Percentiles rank a stretch among this genome's conserved stretches.
These are phyloP conservation scores for Leucopsar rothschildi DNA, from an alignment of 2,113 vertebrate species.

Conservation along the genomic window DNA sequence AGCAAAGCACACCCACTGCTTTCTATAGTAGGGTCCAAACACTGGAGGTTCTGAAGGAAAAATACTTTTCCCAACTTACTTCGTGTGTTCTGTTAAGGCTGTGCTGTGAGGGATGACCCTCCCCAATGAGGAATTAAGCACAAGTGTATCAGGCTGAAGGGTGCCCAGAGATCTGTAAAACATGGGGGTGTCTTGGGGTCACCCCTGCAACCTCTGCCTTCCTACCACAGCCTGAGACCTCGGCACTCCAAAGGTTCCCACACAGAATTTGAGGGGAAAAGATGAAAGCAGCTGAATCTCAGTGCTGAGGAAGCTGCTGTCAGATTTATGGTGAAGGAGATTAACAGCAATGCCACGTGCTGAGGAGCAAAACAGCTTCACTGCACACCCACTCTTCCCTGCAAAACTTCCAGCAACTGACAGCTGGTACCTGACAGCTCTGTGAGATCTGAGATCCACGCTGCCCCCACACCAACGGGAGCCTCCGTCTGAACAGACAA, in stretches of 20 bases:
- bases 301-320: constrained; percentile 15
- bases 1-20: background rate
- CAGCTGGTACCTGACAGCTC: constrained; percentile 28
- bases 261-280: background rate
- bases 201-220: background rate
- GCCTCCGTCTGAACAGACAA: background rate
- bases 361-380: constrained; percentile 28
- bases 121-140: background rate
- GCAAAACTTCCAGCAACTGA: constrained; percentile 34
- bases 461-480: background rate
- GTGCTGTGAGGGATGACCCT: background rate
- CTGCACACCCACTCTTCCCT: constrained; percentile 25
- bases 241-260: background rate
- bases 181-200: background rate
- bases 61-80: background rate
- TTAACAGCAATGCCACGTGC: constrained; percentile 15
- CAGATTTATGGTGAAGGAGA: constrained; percentile 11
- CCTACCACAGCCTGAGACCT: background rate
- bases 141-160: background rate
- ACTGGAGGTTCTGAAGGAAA: background rate
- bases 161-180: background rate
- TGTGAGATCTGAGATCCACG: background rate
- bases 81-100: background rate
- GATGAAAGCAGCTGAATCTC: background rate
- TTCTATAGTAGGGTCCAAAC: background rate